Base-by-base conservation (phyloP, 2,888 invertebrate species). In the Tachina grossa region DNA sequence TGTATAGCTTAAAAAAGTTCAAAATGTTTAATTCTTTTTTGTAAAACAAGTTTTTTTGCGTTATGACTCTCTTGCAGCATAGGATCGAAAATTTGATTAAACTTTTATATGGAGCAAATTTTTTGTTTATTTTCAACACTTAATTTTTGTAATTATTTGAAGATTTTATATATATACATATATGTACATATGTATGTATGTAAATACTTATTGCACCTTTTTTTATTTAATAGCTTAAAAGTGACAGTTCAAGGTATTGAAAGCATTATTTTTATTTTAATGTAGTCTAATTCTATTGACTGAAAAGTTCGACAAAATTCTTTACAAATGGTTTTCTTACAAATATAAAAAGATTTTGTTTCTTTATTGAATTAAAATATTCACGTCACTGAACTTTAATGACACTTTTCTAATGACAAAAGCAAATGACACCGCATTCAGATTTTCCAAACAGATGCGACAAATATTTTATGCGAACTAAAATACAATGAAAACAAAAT, bases 361-460 rank as follows among this genome's bases (percentile, higher is more conserved):
- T 71, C 9, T 68, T 49, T 53, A 55, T 53, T 51, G 45, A 69
- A 51, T 68, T 79, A 61, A 0, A 47, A 59, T n/a, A 80, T 75
- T 63, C 63, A 76, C 83, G 83, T 79, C 83, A 85, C 79, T 85
- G 82, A 85, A 79, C 83, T 85, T 85, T 80, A 71, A 61, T 85
- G 79, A 79, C 83, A 85, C 71, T 76, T 78, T 78, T 72, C 43
- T 57, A 55, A 9, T 16, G 68, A 61, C 41, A 68, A 45, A 41
- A 49, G 22, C 31, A 22, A 39, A 49, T 53, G 31, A 19, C 39
- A 55, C 43, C 5, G n/a, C 43, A 41, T 51, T n/a, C 61, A 63
- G 47, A 41, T 80, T 80, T 79, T 69, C 41, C 47, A 72, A 76
- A 77, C 79, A 83, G 79, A 80, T 76, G 83, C 79, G 71, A 47